A percentile compares a stretch with the other conserved stretches of the same genome.
Conservation (phyloP, 1,140 invertebrate species). For the Lethocerus indicus region DNA sequence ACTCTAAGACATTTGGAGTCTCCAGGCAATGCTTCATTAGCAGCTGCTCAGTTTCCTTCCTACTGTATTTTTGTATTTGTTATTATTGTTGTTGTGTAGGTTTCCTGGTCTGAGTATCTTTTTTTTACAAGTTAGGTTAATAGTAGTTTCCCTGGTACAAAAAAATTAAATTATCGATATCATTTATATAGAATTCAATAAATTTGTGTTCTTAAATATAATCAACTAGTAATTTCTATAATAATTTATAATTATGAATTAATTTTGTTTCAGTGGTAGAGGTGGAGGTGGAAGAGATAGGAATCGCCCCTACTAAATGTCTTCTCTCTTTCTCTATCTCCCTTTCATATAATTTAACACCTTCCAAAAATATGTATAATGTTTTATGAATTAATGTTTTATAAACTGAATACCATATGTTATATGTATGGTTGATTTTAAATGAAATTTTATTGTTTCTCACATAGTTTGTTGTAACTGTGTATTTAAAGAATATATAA, state of each 20-base stretch:
- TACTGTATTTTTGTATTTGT: not conserved
- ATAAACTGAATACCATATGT: too few relatives aligned
- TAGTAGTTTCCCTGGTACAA: too few relatives aligned
- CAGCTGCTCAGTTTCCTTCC: not conserved
- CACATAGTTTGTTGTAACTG: too few relatives aligned
- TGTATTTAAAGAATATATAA: too few relatives aligned
- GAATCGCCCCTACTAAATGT: slow-evolving; percentile 12
- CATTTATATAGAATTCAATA: not conserved
- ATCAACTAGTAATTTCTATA: not conserved
- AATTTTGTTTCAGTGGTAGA: not conserved
- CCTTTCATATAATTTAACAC: too few relatives aligned
- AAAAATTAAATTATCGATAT: not conserved
- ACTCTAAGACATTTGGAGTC: not conserved
- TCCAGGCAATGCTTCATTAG: not conserved
- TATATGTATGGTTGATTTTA: too few relatives aligned
- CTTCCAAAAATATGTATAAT: too few relatives aligned
- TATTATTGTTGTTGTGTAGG: too few relatives aligned
- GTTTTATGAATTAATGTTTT: too few relatives aligned
- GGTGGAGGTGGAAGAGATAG: slow-evolving; percentile 9
- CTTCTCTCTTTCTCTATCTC: not conserved
- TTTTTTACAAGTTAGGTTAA: not conserved
- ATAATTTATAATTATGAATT: not conserved
- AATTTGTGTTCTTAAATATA: not conserved
- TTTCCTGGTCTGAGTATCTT: too few relatives aligned
- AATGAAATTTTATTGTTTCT: too few relatives aligned